phyloP scores from a whole-genome alignment of 2,888 invertebrate species.

The Papilio demoleus region DNA sequence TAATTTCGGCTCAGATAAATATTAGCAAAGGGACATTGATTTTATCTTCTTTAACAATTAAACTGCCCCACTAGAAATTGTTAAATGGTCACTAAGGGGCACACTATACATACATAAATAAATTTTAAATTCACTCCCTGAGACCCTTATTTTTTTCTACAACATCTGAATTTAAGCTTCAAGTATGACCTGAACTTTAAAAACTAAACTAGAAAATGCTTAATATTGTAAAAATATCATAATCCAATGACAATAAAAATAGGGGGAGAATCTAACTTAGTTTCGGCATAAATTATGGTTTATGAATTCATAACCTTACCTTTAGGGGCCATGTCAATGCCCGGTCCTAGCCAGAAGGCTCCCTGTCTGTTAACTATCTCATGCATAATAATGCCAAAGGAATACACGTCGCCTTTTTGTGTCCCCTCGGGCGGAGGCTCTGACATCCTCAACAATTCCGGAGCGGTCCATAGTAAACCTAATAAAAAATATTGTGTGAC shows the following conservation, averaged over 20 bases:
- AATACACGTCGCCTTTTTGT: conserved; percentile 97
- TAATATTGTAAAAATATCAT: not conserved
- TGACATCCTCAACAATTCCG: conserved; percentile 90
- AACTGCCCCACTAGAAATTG: too few species aligned
- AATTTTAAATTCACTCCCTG: too few species aligned
- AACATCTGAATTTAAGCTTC: not conserved
- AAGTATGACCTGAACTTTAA: not conserved
- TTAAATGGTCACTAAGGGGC: too few species aligned
- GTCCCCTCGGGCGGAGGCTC: conserved; percentile 88
- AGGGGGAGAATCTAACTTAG: not conserved
- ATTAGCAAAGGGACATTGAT: too few species aligned
- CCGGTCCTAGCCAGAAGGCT: conserved; percentile 90
- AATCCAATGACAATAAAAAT: not conserved
- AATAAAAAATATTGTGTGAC: conserved; percentile 32
- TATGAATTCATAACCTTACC: conserved; percentile 76
- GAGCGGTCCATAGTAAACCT: conserved; percentile 97
- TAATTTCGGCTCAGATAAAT: too few species aligned
- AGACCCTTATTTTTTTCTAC: too few species aligned
- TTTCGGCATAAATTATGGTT: conserved; percentile 2
- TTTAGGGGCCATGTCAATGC: conserved; percentile 85
- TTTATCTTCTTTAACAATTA: too few species aligned
- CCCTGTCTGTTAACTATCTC: conserved; percentile 96
- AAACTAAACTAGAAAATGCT: not conserved
- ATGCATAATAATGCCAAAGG: conserved; percentile 96
- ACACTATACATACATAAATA: too few species aligned